A percentile compares a stretch with the other conserved stretches of the same genome.
Evolutionary conservation across 1,140 invertebrate species (phyloP).

Genomic region (Drosophila orosa): DNA sequence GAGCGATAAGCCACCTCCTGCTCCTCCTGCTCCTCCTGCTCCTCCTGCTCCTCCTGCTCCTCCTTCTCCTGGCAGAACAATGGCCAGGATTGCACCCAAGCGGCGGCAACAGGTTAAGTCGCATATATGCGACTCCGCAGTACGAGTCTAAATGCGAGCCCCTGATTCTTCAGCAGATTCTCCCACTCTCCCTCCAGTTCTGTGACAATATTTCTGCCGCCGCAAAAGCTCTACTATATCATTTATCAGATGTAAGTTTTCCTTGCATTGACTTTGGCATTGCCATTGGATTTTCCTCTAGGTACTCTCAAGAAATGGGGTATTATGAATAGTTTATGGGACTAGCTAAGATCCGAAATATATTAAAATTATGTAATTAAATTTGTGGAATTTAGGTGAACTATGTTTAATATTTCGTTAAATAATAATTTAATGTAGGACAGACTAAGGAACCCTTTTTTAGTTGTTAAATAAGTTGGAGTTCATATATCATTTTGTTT

Average conservation of each 20-base stretch:
- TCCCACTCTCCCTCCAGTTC: conserved; percentile 5
- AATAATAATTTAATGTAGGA: no score
- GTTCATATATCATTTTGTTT: not conserved
- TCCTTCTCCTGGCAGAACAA: conserved; percentile 59
- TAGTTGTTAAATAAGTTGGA: not conserved
- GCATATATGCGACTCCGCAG: conserved; percentile 9
- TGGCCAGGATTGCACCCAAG: conserved; percentile 44
- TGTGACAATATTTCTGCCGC: conserved; percentile 71
- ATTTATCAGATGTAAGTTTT: conserved; percentile 82
- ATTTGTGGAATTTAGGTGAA: no score
- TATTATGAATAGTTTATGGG: not conserved
- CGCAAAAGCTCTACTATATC: conserved; percentile 67
- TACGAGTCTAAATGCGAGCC: conserved; percentile 22
- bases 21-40: not conserved
- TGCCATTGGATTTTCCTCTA: conserved; percentile 48
- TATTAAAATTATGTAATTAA: not conserved
- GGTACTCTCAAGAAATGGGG: not conserved
- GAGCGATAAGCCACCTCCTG: conserved; percentile 54
- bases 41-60: not conserved
- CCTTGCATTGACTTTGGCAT: conserved; percentile 60
- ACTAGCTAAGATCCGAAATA: not conserved
- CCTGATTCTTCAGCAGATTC: conserved; percentile 15
- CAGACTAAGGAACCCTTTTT: no score
- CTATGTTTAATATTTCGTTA: no score
- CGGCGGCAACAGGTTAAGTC: conserved; percentile 54